Evolutionary conservation across 2,797 vertebrate genomes (phyloP).

Genomic region (Gymnoscopelus microlampas): DNA sequence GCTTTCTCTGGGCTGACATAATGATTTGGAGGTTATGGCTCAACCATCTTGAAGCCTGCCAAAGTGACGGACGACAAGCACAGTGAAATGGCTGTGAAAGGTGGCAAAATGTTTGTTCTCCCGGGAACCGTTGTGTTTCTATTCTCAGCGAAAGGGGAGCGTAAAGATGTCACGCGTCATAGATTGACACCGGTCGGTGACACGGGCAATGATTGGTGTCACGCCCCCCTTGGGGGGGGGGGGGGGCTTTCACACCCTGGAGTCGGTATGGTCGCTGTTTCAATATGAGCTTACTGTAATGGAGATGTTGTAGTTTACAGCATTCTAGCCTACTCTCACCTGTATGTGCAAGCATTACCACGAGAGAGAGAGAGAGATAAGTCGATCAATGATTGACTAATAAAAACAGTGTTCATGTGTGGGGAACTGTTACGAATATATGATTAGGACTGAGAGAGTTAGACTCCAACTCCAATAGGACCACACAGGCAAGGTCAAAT

Average conservation of each 20-base stretch:
- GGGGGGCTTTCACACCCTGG: no score
- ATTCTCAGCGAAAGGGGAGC: slow-evolving; percentile 1
- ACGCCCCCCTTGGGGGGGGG: not conserved
- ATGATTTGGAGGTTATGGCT: no score
- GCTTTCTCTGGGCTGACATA: no score
- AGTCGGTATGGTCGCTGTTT: no score
- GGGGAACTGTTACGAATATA: no score
- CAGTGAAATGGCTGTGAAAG: slow-evolving; percentile 2
- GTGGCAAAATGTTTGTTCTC: slow-evolving; percentile 19
- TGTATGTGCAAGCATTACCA: slow-evolving; percentile 31
- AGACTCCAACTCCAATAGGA: no score
- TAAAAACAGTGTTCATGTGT: no score
- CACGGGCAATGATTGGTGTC: slow-evolving; percentile 44
- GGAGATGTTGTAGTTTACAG: slow-evolving; percentile 14
- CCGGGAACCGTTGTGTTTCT: slow-evolving; percentile 3
- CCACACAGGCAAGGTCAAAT: no score
- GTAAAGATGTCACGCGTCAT: slow-evolving; percentile 40
- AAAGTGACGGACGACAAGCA: no score
- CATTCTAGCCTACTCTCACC: slow-evolving; percentile 18
- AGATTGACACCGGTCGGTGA: slow-evolving; percentile 35
- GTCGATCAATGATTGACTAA: no score
- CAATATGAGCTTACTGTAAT: not conserved
- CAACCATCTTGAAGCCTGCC: no score
- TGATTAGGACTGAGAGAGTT: no score
- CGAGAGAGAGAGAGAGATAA: slow-evolving; percentile 9